A percentile compares a stretch with the other conserved stretches of the same genome.
These are phyloP conservation scores for Flexamia atlantica DNA, from an alignment of 2,888 invertebrate species.

Conservation along the genomic window DNA sequence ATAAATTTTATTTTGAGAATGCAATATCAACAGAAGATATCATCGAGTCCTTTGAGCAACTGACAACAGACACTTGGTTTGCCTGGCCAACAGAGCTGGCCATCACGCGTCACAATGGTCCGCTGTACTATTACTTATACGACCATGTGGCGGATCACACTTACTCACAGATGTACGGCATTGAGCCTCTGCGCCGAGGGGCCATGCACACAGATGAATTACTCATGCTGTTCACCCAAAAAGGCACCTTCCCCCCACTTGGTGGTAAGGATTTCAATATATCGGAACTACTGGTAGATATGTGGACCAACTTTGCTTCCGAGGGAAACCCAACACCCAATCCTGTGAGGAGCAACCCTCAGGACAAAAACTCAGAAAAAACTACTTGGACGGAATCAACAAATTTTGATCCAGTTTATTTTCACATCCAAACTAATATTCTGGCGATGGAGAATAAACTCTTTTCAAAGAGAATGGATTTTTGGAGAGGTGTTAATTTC, in stretches of 20 bases:
- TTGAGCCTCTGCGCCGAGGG: background rate
- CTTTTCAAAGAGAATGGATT: slow-evolving; percentile 9
- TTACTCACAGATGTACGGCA: background rate
- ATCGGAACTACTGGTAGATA: slow-evolving; percentile 17
- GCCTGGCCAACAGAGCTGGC: slow-evolving; percentile 39
- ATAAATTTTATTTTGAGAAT: slow-evolving; percentile 40
- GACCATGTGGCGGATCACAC: background rate
- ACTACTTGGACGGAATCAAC: background rate
- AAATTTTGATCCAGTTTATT: background rate
- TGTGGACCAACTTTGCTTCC: slow-evolving; percentile 39
- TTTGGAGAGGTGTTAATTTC: slow-evolving; percentile 41
- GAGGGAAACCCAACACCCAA: slow-evolving; percentile 19
- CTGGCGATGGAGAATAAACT: slow-evolving; percentile 17
- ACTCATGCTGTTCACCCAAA: slow-evolving; percentile 27
- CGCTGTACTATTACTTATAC: slow-evolving; percentile 23
- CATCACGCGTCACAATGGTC: slow-evolving; percentile 21
- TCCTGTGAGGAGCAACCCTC: background rate
- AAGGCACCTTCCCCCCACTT: background rate
- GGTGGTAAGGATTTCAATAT: background rate
- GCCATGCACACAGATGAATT: slow-evolving; percentile 34
- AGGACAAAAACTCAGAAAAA: background rate
- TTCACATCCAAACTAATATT: slow-evolving; percentile 38
- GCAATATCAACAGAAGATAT: background rate
- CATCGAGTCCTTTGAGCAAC: background rate
- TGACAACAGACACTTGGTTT: slow-evolving; percentile 42